Evolutionary conservation across 1,140 invertebrate species (phyloP).

Genomic region (Heliothis virescens): DNA sequence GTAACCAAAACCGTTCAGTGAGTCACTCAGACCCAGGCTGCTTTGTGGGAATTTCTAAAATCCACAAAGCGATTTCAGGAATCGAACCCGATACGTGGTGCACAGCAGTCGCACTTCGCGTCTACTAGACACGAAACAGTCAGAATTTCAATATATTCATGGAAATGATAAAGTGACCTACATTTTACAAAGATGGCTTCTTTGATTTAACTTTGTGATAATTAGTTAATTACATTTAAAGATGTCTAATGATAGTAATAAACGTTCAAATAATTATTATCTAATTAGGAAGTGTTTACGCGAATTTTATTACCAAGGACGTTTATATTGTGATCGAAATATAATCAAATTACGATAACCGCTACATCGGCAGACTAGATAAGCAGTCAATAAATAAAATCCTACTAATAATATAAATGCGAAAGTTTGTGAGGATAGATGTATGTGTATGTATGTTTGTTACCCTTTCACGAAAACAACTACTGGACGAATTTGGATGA

Average conservation of each 20-base stretch:
- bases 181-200: background rate
- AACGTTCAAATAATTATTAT: background rate
- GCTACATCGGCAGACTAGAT: slow-evolving; percentile 15
- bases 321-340: background rate
- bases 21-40: too few relatives aligned
- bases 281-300: slow-evolving; percentile 20
- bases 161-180: slow-evolving; percentile 13
- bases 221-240: background rate
- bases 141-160: background rate
- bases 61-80: too few relatives aligned
- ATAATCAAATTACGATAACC: slow-evolving; percentile 2
- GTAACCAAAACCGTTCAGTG: too few relatives aligned
- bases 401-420: too few relatives aligned
- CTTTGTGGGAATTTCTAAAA: too few relatives aligned
- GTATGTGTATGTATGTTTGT: too few relatives aligned
- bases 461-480: too few relatives aligned
- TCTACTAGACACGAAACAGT: background rate
- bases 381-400: background rate
- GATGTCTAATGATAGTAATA: background rate
- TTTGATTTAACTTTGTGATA: background rate
- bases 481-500: too few relatives aligned
- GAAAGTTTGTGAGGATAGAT: too few relatives aligned
- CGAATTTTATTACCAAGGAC: slow-evolving; percentile 10
- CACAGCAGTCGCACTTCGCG: too few relatives aligned
- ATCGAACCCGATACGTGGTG: too few relatives aligned